Percentiles rank a stretch among this genome's conserved stretches.
Evolutionary conservation across 2,888 invertebrate species (phyloP).

Genomic region (Monopis laevigella): DNA sequence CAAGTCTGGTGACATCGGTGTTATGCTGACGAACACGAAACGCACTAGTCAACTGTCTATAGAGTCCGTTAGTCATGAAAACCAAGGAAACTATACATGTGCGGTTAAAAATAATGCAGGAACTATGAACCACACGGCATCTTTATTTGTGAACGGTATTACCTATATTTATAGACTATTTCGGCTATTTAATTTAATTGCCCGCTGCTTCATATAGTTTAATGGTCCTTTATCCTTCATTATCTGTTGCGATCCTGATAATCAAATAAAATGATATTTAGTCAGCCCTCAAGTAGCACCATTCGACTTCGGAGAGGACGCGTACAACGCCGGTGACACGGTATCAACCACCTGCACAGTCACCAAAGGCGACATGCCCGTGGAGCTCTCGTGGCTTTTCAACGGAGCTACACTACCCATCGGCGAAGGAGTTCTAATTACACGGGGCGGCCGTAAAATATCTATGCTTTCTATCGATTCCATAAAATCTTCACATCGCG

Average conservation of each 20-base stretch:
- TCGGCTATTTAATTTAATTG: neutral
- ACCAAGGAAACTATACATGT: slow-evolving; percentile 74
- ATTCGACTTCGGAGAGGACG: slow-evolving; percentile 80
- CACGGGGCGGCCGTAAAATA: slow-evolving; percentile 48
- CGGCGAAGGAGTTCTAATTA: slow-evolving; percentile 48
- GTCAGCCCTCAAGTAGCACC: slow-evolving; percentile 76
- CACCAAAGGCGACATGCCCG: slow-evolving; percentile 76
- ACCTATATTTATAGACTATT: neutral
- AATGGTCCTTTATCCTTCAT: slow-evolving; percentile 3
- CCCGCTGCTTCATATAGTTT: slow-evolving; percentile 1
- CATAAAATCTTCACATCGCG: slow-evolving; percentile 66
- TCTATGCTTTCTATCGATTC: slow-evolving; percentile 69
- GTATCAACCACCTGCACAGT: slow-evolving; percentile 76
- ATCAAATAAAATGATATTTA: slow-evolving; percentile 26
- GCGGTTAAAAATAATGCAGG: slow-evolving; percentile 70
- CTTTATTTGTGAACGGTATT: slow-evolving; percentile 71
- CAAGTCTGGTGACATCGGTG: slow-evolving; percentile 45
- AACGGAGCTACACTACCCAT: slow-evolving; percentile 64
- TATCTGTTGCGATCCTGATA: slow-evolving; percentile 20
- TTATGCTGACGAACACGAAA: slow-evolving; percentile 53
- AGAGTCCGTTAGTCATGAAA: slow-evolving; percentile 69
- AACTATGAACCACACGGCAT: slow-evolving; percentile 58
- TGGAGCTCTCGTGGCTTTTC: slow-evolving; percentile 76
- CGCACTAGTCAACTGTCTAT: slow-evolving; percentile 70
- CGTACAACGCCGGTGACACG: slow-evolving; percentile 76